Base-by-base conservation (phyloP, 2,888 invertebrate genomes). In the Eudemis profundana region DNA sequence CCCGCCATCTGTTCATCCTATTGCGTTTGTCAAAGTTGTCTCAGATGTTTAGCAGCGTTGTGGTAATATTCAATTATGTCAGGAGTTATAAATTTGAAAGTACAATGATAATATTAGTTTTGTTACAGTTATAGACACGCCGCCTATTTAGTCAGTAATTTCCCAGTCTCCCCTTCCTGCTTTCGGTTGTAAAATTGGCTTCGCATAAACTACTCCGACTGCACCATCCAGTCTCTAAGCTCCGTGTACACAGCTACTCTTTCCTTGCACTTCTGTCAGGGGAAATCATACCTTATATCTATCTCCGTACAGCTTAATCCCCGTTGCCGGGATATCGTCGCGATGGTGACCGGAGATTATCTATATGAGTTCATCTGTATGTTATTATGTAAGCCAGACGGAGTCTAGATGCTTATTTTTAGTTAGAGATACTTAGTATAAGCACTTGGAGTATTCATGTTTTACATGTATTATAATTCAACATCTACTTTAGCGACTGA, bases 271-370 rank as follows among this genome's bases (percentile, higher is more conserved):
- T 82, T 86, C 85, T 87, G 87, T 85, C 89, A 87, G 78, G 87
- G 88, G 84, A 89, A 90, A 89, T 89, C 87, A 86, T 79, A 76
- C 84, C 83, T 84, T 89, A 87, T 85, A 78, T 67, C 73, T 76
- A 79, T 76, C 76, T 69, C 57, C 75, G 75, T 84, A 85, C 81
- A 84, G 83, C 72, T 75, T 85, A 84, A 86, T 85, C 83, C 82
- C 74, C 79, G 90, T 90, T 89, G 89, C 89, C 78, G 74, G 77
- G 89, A 75, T 82, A 86, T 84, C 75, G 90, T 90, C 84, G 86
- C 86, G 84, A 87, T 87, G 89, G 89, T 82, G 83, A 90, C 87
- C 82, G 82, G 72, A 82, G 76, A 80, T 79, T 76, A 78, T 76
- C 74, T 61, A 67, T 63, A 62, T 74, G 68, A 70, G 66, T 68